phyloP scores from a whole-genome alignment of 1,140 invertebrate genomes.

The Metopolophium dirhodum region DNA sequence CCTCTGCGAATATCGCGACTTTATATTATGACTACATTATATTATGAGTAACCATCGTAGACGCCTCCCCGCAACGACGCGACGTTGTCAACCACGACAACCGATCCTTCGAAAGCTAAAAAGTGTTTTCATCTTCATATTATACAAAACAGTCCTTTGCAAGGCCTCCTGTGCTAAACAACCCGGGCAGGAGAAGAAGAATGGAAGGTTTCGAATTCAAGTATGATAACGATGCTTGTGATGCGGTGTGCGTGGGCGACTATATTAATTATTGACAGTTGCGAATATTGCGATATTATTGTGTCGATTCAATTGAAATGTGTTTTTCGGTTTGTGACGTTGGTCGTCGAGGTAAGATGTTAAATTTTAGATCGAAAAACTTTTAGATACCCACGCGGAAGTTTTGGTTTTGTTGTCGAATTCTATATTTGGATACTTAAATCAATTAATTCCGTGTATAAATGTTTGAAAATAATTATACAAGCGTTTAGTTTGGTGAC shows the following conservation, averaged over 20 bases:
- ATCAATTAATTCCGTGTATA: neutral
- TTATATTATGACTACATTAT: no score
- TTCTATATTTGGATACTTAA: neutral
- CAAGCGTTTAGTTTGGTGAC: neutral
- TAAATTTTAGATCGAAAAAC: neutral
- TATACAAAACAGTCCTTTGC: neutral
- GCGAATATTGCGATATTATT: no score
- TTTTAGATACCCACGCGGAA: neutral
- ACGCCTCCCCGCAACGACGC: neutral
- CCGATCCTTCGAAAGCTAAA: no score
- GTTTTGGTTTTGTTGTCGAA: neutral
- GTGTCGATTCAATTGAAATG: no score
- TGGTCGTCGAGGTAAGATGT: no score
- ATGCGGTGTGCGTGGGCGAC: no score
- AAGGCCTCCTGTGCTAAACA: no score
- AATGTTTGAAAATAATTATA: neutral
- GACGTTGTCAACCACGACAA: neutral
- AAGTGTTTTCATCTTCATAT: neutral
- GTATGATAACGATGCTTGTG: no score
- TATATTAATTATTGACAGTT: no score
- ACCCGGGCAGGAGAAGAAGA: no score
- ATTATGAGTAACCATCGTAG: neutral
- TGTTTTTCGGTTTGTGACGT: no score
- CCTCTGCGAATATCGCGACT: neutral
- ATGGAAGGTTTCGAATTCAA: no score